Evolutionary conservation across 2,888 invertebrate genomes (phyloP), one percentile per base, ranked within the genome.

Genomic region (Drosophila histrio): DNA sequence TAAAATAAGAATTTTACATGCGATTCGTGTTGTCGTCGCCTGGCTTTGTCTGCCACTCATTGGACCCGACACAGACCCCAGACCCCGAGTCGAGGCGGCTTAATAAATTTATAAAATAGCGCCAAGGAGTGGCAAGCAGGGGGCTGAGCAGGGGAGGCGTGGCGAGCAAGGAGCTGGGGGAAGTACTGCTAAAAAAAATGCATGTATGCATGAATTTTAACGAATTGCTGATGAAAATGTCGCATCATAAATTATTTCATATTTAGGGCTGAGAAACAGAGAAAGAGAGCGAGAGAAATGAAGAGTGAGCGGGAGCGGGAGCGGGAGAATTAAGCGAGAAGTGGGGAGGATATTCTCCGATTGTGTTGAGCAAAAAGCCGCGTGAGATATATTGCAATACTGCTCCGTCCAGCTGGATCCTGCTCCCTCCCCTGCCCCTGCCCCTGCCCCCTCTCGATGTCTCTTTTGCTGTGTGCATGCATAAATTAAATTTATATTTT

Each of bases 141-240:
- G 41, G 22, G 17, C 13, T 6, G 8, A 8, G 19, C 11, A 7
- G n/a, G 8, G 4, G 1, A 22, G 21, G 24, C 11, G 46, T 38
- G 43, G 30, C 9, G 34, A n/a, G n/a, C n/a, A n/a, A n/a, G 28
- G 24, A 13, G 9, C 22, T 17, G 17, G 43, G 17, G 9, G 28
- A 11, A 39, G 72, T 56, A 47, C 62, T 65, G 79, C 78, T 76
- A 66, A 71, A 82, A 71, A 82, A 86, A 89, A 84, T 83, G 87
- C 70, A 88, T 77, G 69, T 73, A 88, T 88, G 88, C 84, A 84
- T 80, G 87, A 80, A 76, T 86, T 89, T 89, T 88, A 88, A 90
- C 87, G 87, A 88, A 88, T 89, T 85, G 80, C 87, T 89, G 89
- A 90, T 90, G 90, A 86, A 90, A 89, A 89, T 86, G 87, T 89